These are phyloP conservation scores for Maylandia zebra DNA, from an alignment of 2,113 vertebrate species.

Conservation along the genomic window DNA sequence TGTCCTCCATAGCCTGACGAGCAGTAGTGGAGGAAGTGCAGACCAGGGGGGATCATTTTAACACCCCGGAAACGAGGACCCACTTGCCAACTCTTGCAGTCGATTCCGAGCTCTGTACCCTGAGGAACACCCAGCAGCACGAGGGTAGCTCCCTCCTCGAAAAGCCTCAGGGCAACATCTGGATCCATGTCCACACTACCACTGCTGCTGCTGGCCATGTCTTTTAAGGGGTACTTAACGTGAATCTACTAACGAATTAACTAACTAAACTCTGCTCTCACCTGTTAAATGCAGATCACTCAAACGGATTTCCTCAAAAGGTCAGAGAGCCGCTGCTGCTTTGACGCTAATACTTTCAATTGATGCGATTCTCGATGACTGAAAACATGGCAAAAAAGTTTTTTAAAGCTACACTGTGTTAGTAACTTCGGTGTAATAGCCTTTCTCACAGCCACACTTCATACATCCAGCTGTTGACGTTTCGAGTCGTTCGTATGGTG, in stretches of 20 bases:
- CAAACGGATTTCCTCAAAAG: not conserved
- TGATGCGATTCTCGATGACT: not conserved
- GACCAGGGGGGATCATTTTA: conserved; percentile 94
- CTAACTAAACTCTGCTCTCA: not conserved
- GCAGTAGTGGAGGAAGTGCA: conserved; percentile 90
- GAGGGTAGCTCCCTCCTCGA: conserved; percentile 88
- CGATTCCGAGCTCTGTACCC: conserved; percentile 89
- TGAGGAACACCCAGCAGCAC: conserved; percentile 82
- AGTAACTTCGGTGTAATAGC: too few relatives aligned
- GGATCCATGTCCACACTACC: conserved; percentile 73
- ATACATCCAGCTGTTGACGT: not conserved
- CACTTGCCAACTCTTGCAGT: conserved; percentile 87
- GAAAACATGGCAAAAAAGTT: rapidly evolving
- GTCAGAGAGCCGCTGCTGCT: not conserved
- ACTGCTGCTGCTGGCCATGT: conserved; percentile 38
- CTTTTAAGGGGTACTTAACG: not conserved
- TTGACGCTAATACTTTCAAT: not conserved
- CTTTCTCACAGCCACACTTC: not conserved
- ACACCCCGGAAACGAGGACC: conserved; percentile 89
- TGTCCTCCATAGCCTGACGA: conserved; percentile 61
- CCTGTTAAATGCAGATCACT: too few relatives aligned
- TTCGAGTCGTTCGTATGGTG: not conserved
- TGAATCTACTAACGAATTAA: not conserved
- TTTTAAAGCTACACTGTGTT: not conserved
- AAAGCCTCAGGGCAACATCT: conserved; percentile 80